Evolutionary conservation across 2,113 vertebrate genomes (phyloP).

Genomic region (Anarhynchus alexandrinus): DNA sequence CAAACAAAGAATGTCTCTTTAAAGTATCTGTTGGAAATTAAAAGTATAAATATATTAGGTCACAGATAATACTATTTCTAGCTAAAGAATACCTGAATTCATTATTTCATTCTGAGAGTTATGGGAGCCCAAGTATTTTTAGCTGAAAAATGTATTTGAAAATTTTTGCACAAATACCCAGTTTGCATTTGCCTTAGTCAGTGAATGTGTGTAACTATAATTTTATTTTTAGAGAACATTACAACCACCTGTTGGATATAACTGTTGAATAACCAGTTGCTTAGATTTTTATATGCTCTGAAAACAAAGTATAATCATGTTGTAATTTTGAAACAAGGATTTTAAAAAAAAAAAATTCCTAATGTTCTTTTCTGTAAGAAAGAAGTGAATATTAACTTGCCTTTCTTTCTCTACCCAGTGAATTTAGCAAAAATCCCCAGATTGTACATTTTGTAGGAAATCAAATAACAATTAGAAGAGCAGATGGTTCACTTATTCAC

Average conservation of each 20-base stretch:
- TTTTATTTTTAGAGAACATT: not conserved
- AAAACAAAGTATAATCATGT: not conserved
- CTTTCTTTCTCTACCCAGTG: slow-evolving; percentile 70
- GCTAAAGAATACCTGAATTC: not conserved
- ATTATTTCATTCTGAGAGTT: not conserved
- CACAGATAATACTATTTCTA: not conserved
- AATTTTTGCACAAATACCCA: not conserved
- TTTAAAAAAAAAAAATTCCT: not conserved
- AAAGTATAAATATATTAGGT: accelerated
- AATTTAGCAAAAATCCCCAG: slow-evolving; percentile 84
- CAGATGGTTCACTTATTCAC: slow-evolving; percentile 89
- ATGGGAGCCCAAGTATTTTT: not conserved
- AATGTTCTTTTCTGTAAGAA: not conserved
- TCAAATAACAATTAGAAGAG: slow-evolving; percentile 84
- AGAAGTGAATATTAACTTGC: not conserved
- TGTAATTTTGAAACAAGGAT: not conserved
- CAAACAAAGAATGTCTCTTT: not conserved
- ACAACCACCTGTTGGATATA: not conserved
- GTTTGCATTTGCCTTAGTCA: not conserved
- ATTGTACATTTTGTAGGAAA: slow-evolving; percentile 87
- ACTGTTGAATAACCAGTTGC: not conserved
- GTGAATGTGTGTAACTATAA: not conserved
- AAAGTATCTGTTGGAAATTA: not conserved
- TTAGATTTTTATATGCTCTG: not conserved
- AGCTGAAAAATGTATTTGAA: not conserved